Percentiles rank a stretch among this genome's conserved stretches.
These are phyloP conservation scores for Drosophila nigrodunni DNA, from an alignment of 1,140 invertebrate species.

Conservation along the genomic window DNA sequence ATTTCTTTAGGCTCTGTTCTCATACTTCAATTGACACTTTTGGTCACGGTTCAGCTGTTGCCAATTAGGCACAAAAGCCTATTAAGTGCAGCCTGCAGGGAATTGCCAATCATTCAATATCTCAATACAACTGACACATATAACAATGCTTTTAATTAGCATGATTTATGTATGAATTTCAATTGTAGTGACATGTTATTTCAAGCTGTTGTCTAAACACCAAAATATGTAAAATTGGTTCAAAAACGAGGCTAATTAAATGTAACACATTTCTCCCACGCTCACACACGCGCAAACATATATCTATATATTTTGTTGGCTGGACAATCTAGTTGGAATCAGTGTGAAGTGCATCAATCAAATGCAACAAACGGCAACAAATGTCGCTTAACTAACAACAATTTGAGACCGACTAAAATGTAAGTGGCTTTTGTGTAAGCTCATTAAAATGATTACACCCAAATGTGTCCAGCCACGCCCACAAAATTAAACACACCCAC, in stretches of 20 bases:
- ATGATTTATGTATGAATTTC: slow-evolving; percentile 45
- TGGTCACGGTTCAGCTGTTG: slow-evolving; percentile 1
- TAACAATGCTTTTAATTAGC: slow-evolving; percentile 49
- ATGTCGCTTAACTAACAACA: slow-evolving; percentile 40
- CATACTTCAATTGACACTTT: slow-evolving; percentile 13
- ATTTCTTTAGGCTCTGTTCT: slow-evolving; percentile 5
- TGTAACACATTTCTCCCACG: slow-evolving; percentile 32
- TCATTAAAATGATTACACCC: slow-evolving; percentile 70
- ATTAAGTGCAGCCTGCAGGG: neutral
- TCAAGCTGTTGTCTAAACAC: slow-evolving; percentile 45
- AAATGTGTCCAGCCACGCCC: slow-evolving; percentile 32
- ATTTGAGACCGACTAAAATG: slow-evolving; percentile 31
- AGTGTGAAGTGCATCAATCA: slow-evolving; percentile 56
- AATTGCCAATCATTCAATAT: slow-evolving; percentile 18
- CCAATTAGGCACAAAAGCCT: slow-evolving; percentile 9
- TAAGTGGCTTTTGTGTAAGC: slow-evolving; percentile 63
- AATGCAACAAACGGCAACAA: slow-evolving; percentile 40
- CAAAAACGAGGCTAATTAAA: slow-evolving; percentile 56
- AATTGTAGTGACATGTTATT: slow-evolving; percentile 29
- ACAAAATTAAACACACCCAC: slow-evolving; percentile 16
- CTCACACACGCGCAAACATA: slow-evolving; percentile 2
- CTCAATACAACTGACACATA: slow-evolving; percentile 10
- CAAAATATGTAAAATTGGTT: slow-evolving; percentile 34
- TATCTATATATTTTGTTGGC: slow-evolving; percentile 14
- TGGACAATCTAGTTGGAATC: slow-evolving; percentile 31